phyloP scores from a whole-genome alignment of 2,888 invertebrate species.

The Achlya flavicornis region DNA sequence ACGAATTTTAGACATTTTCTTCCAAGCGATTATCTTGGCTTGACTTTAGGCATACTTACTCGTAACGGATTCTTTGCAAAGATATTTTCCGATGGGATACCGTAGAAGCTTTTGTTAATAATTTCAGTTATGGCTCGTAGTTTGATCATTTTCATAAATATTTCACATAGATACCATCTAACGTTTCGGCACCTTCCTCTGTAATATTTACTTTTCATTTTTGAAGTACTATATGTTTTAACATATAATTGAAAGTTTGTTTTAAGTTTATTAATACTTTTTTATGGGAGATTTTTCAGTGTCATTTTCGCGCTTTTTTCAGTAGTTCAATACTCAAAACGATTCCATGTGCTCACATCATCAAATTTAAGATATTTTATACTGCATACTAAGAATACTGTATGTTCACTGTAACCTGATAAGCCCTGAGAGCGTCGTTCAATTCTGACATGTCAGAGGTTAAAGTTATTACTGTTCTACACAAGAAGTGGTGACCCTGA shows the following conservation, averaged over 20 bases:
- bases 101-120: background rate
- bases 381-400: background rate
- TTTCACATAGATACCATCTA: too few species aligned
- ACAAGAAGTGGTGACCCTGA: constrained; percentile 37
- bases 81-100: background rate
- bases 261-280: too few species aligned
- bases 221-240: too few species aligned
- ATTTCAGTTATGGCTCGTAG: background rate
- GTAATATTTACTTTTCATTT: too few species aligned
- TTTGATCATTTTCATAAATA: too few species aligned
- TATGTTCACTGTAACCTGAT: background rate
- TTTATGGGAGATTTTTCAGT: too few species aligned
- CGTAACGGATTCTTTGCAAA: background rate
- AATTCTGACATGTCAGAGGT: background rate
- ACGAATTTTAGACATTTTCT: background rate
- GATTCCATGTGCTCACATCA: too few species aligned
- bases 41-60: background rate
- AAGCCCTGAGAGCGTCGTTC: background rate
- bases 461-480: background rate
- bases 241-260: too few species aligned
- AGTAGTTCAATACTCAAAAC: too few species aligned
- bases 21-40: background rate
- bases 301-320: too few species aligned
- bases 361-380: too few species aligned
- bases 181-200: too few species aligned